A percentile compares a stretch with the other conserved stretches of the same genome.
phyloP scores from a whole-genome alignment of 2,797 vertebrate species.

The Tarsius wallacei region DNA sequence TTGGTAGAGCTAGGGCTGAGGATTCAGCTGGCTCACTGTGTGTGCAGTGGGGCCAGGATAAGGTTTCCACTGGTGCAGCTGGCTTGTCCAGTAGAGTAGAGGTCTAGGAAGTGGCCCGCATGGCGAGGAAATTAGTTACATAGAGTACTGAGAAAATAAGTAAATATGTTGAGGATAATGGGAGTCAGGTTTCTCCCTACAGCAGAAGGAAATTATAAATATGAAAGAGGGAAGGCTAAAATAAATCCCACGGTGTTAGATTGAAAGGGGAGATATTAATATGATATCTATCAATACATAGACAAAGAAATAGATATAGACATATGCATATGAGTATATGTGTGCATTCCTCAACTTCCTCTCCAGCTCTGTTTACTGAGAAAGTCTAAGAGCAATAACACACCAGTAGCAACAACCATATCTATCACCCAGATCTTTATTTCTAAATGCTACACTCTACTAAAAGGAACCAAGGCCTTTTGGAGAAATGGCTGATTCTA shows the following conservation, averaged over 20 bases:
- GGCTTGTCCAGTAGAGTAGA: neutral
- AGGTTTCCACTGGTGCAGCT: neutral
- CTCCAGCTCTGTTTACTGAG: constrained; percentile 8
- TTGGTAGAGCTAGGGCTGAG: constrained; percentile 51
- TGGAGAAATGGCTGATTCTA: neutral
- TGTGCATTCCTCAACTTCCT: neutral
- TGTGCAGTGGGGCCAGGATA: neutral
- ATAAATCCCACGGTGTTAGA: neutral
- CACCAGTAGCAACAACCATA: neutral
- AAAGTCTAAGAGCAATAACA: neutral
- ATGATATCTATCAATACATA: neutral
- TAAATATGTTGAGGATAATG: neutral
- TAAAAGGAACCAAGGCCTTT: neutral
- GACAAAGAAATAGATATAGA: neutral
- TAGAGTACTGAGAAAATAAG: neutral
- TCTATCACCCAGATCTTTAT: neutral
- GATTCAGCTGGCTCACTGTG: constrained; percentile 9
- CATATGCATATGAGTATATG: neutral
- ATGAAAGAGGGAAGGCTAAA: neutral
- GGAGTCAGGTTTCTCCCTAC: constrained; percentile 24
- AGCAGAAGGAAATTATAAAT: constrained; percentile 20
- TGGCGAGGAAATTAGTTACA: neutral
- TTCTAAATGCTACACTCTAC: neutral
- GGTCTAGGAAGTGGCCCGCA: neutral
- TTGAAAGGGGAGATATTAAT: neutral